Evolutionary conservation across 2,113 vertebrate genomes (phyloP).

Genomic region (Leuciscus idus): DNA sequence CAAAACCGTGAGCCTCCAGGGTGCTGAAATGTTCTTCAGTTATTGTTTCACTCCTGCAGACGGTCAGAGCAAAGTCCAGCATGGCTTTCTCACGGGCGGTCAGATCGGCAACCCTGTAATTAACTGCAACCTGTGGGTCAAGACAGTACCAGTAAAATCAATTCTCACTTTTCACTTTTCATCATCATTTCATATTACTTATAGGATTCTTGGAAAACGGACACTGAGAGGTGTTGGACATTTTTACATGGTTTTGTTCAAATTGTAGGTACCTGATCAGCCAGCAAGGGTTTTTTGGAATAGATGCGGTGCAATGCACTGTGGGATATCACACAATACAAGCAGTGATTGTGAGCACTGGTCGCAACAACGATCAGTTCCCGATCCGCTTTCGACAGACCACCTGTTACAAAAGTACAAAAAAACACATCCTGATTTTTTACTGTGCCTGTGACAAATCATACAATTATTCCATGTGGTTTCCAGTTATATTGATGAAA

Average conservation of each 20-base stretch:
- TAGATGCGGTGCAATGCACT: conserved; percentile 83
- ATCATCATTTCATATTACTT: neutral
- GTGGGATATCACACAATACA: conserved; percentile 85
- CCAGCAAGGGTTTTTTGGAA: conserved; percentile 81
- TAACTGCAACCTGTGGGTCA: conserved; percentile 76
- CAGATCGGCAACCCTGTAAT: conserved; percentile 80
- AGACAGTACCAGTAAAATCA: neutral
- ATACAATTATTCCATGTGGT: neutral
- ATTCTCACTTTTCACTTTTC: neutral
- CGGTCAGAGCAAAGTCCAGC: conserved; percentile 83
- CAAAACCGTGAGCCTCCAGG: conserved; percentile 80
- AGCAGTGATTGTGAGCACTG: conserved; percentile 80
- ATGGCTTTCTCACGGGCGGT: conserved; percentile 75
- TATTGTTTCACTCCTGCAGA: conserved; percentile 80
- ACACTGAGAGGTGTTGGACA: neutral
- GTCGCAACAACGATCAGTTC: conserved; percentile 87
- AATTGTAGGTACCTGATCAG: conserved; percentile 76
- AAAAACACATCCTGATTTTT: neutral
- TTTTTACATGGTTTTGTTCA: neutral
- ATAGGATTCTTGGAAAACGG: neutral
- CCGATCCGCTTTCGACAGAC: conserved; percentile 83
- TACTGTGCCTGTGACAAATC: neutral
- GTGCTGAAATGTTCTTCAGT: conserved; percentile 80
- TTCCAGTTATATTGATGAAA: neutral
- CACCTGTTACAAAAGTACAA: conserved; percentile 66